Conservation (phyloP, 2,797 vertebrate species). For the Linurgus olivaceus region DNA sequence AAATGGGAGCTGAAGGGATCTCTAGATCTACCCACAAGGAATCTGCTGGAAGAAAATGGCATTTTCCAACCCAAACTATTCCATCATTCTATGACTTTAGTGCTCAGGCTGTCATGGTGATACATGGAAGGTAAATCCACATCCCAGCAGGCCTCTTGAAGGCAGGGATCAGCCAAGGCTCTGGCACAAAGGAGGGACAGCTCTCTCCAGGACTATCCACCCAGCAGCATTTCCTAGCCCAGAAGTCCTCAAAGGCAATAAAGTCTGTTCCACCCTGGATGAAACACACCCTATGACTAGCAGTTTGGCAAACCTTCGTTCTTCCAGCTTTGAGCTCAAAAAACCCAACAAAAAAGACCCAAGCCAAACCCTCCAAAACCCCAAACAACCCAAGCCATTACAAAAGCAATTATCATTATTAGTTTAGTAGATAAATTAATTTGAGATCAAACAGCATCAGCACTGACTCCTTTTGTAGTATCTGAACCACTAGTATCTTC, state of each 20-base stretch:
- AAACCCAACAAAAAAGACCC: background rate
- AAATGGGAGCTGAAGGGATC: background rate
- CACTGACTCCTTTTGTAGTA: background rate
- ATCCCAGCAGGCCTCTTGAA: accelerated
- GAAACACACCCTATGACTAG: conserved; percentile 27
- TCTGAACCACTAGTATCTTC: background rate
- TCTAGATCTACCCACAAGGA: background rate
- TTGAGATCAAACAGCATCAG: background rate
- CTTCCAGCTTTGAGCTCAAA: conserved; percentile 52
- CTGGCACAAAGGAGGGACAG: background rate
- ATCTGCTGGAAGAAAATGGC: background rate
- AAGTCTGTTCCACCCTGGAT: conserved; percentile 15
- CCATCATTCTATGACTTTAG: background rate
- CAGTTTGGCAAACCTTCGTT: conserved; percentile 33
- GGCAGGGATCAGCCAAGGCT: background rate
- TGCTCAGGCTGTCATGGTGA: background rate
- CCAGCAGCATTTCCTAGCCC: background rate
- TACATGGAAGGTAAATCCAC: background rate
- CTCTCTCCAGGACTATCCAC: background rate
- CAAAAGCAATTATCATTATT: background rate
- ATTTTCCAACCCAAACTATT: background rate
- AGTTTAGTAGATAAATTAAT: background rate
- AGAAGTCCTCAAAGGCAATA: background rate
- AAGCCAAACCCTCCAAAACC: background rate
- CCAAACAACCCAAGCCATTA: background rate